Base-by-base conservation (phyloP, 2,797 vertebrate species). In the Tiaroga cobitis region DNA sequence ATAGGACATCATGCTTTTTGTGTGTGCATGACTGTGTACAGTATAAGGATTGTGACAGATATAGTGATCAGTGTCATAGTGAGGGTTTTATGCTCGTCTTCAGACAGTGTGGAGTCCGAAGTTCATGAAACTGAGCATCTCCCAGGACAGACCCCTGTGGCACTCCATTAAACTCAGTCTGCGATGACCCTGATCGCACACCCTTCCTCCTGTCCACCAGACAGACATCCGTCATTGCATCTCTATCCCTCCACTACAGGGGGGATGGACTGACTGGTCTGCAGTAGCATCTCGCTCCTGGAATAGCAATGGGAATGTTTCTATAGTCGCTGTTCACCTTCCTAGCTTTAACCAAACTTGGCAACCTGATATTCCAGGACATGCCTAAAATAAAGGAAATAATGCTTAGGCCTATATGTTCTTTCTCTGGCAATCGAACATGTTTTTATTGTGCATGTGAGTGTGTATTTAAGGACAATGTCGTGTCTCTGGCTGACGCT, bases 291-390 rank as follows among this genome's bases (percentile, higher is more conserved):
- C 83, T 83, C 21, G 0, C 59, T 75, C 81, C 72, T 84, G 41
- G 39, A 84, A 80, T 80, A 69, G 63, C 63, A 49, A 16, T 24
- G 81, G 49, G 51, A 72, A 74, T 82, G 81, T 85, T 78, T 85
- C n/a, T 49, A 11, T 46, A 70, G 34, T 29, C 6, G 15, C 39
- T 41, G 19, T 46, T 70, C 29, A 79, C 51, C 67, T 84, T 78
- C 65, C 39, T 59, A 34, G 39, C 32, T 46, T 70, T 21, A 72
- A 43, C 83, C 83, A 79, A 84, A 72, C 51, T 46, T 72, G 51
- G 51, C 39, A 24, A 18, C 19, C 5, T 61, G 75, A 79, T 78
- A 59, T 78, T 78, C 69, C 63, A 68, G 73, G 61, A 76, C 18
- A 21, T 56, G 37, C 37, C 37, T 37, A 37, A 37, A 37, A 37